Evolutionary conservation across 1,140 invertebrate genomes (phyloP), one percentile per base, ranked within the genome.

Genomic region (Sogatella furcifera): DNA sequence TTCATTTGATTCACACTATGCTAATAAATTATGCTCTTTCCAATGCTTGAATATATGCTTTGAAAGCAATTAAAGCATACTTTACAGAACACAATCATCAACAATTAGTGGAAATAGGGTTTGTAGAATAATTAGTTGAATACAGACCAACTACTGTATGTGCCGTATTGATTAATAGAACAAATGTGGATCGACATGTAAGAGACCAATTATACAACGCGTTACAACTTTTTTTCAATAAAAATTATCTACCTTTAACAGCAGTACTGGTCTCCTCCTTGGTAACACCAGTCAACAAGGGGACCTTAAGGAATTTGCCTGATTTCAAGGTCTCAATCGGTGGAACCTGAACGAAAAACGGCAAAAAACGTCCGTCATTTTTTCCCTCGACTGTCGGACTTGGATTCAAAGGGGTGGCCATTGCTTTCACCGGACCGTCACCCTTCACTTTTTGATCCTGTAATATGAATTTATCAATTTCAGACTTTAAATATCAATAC

Each of bases 231-330:
- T 21, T 22, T 38, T 28, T 14, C 21, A 53, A 57, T 31, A 5
- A 49, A 24, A 21, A 14, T 19, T 52, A 49, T 21, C 44, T 75
- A 73, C 81, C 81, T 62, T 77, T 74, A 21, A 84, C 73, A 22
- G 81, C 81, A 17, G 73, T 71, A 17, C 81, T 80, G 0, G 85
- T 86, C 72, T 88, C 86, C 43, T 86, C 80, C 24, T 81, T 84
- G 1, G 81, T 80, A 2, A 86, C 82, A 3, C 86, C 86, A 0
- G 81, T 86, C 0, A 89, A 73, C 57, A 89, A 66, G 0, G 86
- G 85, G 19, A 84, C 78, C 0, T 76, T 72, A 13, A 80, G 79
- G 61, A 78, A 74, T 14, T 77, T 69, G 14, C 73, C 73, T 6
- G 73, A 70, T 34, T 76, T 74, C n/a, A 88, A 65, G 13, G 81